Conservation (phyloP, 2,113 vertebrate species). For the Craseonycteris thonglongyai region DNA sequence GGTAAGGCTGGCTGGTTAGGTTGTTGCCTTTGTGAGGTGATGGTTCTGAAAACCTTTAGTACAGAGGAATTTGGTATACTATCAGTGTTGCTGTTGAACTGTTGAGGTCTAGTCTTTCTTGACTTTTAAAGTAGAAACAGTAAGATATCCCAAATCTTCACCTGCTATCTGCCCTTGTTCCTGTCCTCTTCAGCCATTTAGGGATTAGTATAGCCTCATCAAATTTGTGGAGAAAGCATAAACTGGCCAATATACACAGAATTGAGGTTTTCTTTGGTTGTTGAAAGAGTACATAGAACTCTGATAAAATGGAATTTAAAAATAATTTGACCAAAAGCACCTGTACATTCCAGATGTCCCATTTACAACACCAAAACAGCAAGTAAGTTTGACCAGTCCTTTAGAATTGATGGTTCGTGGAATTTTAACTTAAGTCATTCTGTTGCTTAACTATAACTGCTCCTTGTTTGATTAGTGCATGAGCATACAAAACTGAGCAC, state of each 20-base stretch:
- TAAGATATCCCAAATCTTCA: not conserved
- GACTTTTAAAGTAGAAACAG: not conserved
- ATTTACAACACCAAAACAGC: not conserved
- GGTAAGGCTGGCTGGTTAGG: not conserved
- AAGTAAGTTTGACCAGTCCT: not conserved
- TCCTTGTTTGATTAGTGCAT: not conserved
- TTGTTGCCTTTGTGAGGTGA: not conserved
- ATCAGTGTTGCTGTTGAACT: not conserved
- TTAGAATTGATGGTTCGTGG: not conserved
- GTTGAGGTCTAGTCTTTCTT: not conserved
- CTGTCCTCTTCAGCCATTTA: not conserved
- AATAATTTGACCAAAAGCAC: not conserved
- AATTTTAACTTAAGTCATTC: not conserved
- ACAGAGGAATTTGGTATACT: not conserved
- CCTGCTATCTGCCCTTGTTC: not conserved
- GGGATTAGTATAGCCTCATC: not conserved
- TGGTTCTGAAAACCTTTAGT: not conserved
- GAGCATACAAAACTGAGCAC: not conserved
- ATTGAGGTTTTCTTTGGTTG: not conserved
- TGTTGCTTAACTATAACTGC: not conserved
- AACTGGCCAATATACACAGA: not conserved
- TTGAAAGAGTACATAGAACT: not conserved
- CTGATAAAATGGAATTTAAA: not conserved
- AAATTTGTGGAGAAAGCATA: not conserved
- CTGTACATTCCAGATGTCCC: not conserved